Percentiles rank a stretch among this genome's conserved stretches.
Evolutionary conservation across 2,113 vertebrate genomes (phyloP).

Genomic region (Melanocharis versteri): DNA sequence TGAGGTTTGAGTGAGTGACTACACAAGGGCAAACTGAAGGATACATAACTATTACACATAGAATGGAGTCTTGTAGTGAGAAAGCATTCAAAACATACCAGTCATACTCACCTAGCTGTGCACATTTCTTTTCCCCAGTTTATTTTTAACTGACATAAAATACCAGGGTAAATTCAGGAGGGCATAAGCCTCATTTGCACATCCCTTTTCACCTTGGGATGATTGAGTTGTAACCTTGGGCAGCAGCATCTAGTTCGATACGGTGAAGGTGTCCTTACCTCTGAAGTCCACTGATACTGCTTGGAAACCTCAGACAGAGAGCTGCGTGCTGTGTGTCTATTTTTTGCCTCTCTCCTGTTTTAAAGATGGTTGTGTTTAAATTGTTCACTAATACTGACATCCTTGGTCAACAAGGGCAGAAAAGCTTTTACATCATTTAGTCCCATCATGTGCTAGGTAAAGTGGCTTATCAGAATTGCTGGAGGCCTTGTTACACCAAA

Average conservation of each 20-base stretch:
- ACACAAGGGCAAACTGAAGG: not conserved
- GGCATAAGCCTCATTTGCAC: not conserved
- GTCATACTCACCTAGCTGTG: not conserved
- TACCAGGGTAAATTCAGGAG: not conserved
- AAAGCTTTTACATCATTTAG: not conserved
- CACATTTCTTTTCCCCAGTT: not conserved
- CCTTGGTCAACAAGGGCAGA: not conserved
- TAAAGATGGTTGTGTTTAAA: not conserved
- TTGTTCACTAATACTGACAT: not conserved
- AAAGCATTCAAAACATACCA: not conserved
- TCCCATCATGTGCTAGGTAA: not conserved
- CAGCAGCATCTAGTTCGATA: rapidly evolving
- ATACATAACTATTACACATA: not conserved
- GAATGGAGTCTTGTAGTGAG: not conserved
- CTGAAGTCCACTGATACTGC: not conserved
- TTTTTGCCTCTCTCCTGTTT: not conserved
- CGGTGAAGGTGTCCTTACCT: not conserved
- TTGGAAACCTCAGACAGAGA: not conserved
- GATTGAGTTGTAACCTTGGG: not conserved
- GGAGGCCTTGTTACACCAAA: not conserved
- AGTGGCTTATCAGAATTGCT: not conserved
- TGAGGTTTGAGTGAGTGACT: not conserved
- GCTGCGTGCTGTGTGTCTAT: not conserved
- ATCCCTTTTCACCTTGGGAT: not conserved
- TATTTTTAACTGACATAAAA: not conserved